Base-by-base conservation (phyloP, 2,113 vertebrate species). In the Rhinolophus ferrumequinum region DNA sequence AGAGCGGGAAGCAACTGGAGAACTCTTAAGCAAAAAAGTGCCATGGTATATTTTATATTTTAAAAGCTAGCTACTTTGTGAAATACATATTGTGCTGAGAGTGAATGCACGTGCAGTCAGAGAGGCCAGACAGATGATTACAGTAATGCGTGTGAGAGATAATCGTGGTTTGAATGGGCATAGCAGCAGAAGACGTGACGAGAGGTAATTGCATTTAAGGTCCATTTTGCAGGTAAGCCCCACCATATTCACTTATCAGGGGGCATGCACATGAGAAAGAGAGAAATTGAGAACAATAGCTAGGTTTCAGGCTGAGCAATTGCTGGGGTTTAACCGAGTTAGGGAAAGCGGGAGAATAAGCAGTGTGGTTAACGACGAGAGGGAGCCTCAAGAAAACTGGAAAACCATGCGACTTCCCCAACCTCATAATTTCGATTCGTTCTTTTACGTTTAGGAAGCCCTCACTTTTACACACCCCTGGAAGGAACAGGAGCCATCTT, bases 41-140 rank as follows among this genome's bases (percentile, higher is more conserved):
- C 18, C 13, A 0, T 3, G 18, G 21, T 30, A 1, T 44, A 22
- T 54, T 66, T 44, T 16, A 4, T 24, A 5, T 19, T 67, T 81
- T 54, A 21, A 44, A 38, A 67, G 52, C 38, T 3, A 47, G 47
- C 56, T 44, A n/a, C 56, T 86, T 1, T 15, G 19, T 26, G 24
- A 62, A 64, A 60, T 19, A 7, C 11, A 8, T 4, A 12, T 8
- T 24, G n/a, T 28, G 19, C 35, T 67, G 38, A 73, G 66, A 13
- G 22, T 1, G 47, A 22, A 12, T 13, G 8, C n/a, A 2, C 0
- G 15, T 28, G 38, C 4, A 1, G 33, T 58, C 50, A 33, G 16
- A 50, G 16, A 50, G 44, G 16, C 4, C n/a, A n/a, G 85, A 35
- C 3, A 13, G 58, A 28, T 4, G 58, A 10, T 47, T 6, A 15